phyloP scores from a whole-genome alignment of 1,140 invertebrate genomes.

The Marisa cornuarietis region DNA sequence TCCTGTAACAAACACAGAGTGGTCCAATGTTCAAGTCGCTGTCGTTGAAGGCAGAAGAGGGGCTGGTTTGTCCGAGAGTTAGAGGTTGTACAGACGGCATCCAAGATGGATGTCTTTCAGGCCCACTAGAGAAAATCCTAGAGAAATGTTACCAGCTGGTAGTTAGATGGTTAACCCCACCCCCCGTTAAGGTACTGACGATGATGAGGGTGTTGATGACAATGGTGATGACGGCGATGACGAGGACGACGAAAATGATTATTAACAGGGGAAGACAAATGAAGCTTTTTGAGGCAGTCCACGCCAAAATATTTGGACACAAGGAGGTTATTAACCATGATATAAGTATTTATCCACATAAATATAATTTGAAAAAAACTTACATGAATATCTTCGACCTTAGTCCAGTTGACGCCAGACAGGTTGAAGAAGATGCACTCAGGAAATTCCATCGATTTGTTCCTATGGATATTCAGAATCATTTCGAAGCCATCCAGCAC shows the following conservation, averaged over 20 bases:
- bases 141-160: no score
- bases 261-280: neutral
- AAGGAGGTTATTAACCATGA: neutral
- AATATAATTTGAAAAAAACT: neutral
- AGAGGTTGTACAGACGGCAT: no score
- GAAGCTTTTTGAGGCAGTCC: neutral
- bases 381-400: neutral
- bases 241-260: neutral
- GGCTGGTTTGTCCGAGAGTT: no score
- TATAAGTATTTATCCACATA: neutral
- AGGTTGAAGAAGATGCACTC: constrained; percentile 15
- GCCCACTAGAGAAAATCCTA: no score
- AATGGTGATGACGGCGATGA: neutral
- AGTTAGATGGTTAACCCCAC: no score
- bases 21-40: neutral
- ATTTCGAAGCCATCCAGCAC: constrained; percentile 13
- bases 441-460: no score
- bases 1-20: constrained; percentile 3
- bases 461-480: neutral
- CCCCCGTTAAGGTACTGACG: no score
- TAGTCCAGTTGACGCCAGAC: neutral
- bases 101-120: no score
- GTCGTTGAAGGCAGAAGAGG: no score
- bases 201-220: no score
- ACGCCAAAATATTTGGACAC: neutral